phyloP scores from a whole-genome alignment of 1,140 invertebrate species.

The Atta cephalotes region DNA sequence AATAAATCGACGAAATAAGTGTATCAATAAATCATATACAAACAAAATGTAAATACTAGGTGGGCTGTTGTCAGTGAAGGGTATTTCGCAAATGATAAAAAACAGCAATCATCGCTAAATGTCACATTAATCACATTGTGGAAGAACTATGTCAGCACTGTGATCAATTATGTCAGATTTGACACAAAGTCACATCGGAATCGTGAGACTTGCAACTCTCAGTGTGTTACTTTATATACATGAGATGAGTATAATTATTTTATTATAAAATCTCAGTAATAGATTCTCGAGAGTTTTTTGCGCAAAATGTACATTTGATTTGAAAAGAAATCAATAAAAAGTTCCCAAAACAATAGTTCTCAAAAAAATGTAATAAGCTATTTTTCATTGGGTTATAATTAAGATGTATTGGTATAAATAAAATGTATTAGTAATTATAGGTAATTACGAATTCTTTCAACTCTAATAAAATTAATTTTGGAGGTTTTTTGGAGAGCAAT shows the following conservation, averaged over 20 bases:
- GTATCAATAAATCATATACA: neutral
- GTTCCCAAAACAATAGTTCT: neutral
- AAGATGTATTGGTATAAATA: neutral
- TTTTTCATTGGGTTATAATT: neutral
- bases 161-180: conserved; percentile 64
- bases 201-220: conserved; percentile 59
- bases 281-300: neutral
- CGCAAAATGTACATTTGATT: neutral
- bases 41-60: conserved; percentile 53
- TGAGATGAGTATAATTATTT: neutral
- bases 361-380: neutral
- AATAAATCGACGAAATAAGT: neutral
- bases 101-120: conserved; percentile 45
- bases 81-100: conserved; percentile 40
- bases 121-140: conserved; percentile 63
- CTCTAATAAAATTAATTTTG: neutral
- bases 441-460: neutral
- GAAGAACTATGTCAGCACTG: conserved; percentile 68
- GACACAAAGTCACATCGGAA: conserved; percentile 65
- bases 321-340: neutral
- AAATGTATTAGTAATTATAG: neutral
- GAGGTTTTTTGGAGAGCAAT: neutral
- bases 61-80: neutral
- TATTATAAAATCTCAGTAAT: neutral
- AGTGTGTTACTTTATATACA: neutral